A percentile compares a stretch with the other conserved stretches of the same genome.
These are phyloP conservation scores for Nothobranchius kuhntae DNA, from an alignment of 2,113 vertebrate species.

Conservation along the genomic window DNA sequence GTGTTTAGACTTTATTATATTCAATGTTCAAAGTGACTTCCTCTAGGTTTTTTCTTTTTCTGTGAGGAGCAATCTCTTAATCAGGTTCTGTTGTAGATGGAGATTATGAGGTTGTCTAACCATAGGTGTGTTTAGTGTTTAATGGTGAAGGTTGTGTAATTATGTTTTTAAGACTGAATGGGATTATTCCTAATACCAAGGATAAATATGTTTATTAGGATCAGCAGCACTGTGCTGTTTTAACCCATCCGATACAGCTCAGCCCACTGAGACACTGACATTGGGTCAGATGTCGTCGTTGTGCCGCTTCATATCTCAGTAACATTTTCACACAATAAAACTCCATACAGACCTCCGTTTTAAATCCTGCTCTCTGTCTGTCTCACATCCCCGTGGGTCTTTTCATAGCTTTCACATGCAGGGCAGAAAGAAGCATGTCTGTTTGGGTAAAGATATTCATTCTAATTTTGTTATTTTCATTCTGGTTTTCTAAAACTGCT, in stretches of 20 bases:
- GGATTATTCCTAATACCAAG: conserved; percentile 1
- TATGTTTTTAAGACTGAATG: neutral
- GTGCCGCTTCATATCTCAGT: neutral
- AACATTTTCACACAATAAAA: too few species aligned
- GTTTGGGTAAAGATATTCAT: neutral
- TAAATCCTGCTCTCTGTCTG: too few species aligned
- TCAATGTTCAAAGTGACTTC: neutral
- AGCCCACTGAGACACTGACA: neutral
- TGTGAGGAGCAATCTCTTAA: neutral
- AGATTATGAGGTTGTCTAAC: neutral
- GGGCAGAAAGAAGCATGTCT: neutral
- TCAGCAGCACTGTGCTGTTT: neutral
- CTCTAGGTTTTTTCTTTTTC: neutral
- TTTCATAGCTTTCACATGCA: neutral
- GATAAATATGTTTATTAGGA: conserved; percentile 7
- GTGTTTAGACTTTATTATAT: neutral
- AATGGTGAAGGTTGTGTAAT: neutral
- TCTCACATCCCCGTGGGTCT: too few species aligned
- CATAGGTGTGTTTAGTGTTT: neutral
- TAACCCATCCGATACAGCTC: neutral
- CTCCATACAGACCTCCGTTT: too few species aligned
- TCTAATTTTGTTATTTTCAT: neutral
- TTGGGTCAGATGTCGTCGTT: neutral
- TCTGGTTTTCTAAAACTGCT: neutral
- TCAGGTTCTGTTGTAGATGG: neutral